phyloP scores from a whole-genome alignment of 2,888 invertebrate species.

The Chromoteleia sp. region DNA sequence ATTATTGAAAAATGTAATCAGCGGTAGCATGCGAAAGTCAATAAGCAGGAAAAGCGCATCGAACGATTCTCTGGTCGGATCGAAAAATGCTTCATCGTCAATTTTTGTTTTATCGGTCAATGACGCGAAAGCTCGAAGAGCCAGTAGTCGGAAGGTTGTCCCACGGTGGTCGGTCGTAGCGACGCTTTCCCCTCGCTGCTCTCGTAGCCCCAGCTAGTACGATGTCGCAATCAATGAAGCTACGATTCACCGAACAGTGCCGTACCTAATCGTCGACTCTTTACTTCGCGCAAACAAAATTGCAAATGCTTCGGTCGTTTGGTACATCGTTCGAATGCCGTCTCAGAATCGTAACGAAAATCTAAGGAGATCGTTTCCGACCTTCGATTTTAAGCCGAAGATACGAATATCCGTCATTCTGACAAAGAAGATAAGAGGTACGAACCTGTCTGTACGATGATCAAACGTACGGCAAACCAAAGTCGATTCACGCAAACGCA shows the following conservation, averaged over 20 bases:
- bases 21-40: slow-evolving; percentile 10
- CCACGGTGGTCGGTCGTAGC: slow-evolving; percentile 45
- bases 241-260: slow-evolving; percentile 81
- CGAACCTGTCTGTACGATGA: slow-evolving; percentile 4
- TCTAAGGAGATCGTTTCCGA: too few relatives aligned
- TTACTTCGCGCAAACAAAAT: neutral
- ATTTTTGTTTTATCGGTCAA: slow-evolving; percentile 63
- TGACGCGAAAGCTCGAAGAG: slow-evolving; percentile 57
- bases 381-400: too few relatives aligned
- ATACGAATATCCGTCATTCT: too few relatives aligned
- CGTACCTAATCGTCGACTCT: slow-evolving; percentile 70
- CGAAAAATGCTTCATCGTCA: slow-evolving; percentile 38
- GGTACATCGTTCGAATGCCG: too few relatives aligned
- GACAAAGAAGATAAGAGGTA: neutral
- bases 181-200: slow-evolving; percentile 48
- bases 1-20: slow-evolving; percentile 13
- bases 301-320: too few relatives aligned
- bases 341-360: too few relatives aligned
- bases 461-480: slow-evolving; percentile 14
- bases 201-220: slow-evolving; percentile 76
- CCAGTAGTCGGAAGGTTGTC: slow-evolving; percentile 53
- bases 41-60: slow-evolving; percentile 38
- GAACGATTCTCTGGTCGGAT: slow-evolving; percentile 18
- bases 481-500: slow-evolving; percentile 38
- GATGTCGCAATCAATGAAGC: slow-evolving; percentile 83